Evolutionary conservation across 2,888 invertebrate genomes (phyloP).

Genomic region (Ectobius pallidus): DNA sequence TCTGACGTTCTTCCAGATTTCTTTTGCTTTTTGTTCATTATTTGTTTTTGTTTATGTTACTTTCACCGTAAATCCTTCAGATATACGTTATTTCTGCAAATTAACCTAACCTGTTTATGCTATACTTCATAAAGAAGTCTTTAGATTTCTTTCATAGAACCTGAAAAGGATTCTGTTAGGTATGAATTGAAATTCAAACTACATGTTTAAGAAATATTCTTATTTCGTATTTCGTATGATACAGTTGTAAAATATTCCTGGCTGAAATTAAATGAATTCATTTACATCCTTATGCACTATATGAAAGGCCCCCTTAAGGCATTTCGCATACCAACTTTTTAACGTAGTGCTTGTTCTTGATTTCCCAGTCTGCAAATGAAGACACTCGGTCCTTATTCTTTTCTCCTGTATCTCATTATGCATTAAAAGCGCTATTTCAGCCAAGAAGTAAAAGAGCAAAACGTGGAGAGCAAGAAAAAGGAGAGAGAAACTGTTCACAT

Average conservation of each 20-base stretch:
- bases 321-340: background rate
- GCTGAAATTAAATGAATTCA: background rate
- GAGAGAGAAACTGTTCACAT: too few relatives aligned
- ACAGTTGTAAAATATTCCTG: background rate
- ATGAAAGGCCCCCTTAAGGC: background rate
- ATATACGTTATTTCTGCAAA: too few relatives aligned
- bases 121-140: too few relatives aligned
- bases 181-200: background rate
- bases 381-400: background rate
- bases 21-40: too few relatives aligned
- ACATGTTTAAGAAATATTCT: background rate
- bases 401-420: background rate
- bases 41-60: too few relatives aligned
- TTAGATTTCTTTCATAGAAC: too few relatives aligned
- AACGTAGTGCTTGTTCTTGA: background rate
- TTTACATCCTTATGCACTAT: background rate
- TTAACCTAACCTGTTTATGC: too few relatives aligned
- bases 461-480: too few relatives aligned
- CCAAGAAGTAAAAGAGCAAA: too few relatives aligned
- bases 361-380: constrained; percentile 12
- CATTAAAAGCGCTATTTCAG: background rate
- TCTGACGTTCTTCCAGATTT: too few relatives aligned
- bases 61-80: too few relatives aligned
- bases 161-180: too few relatives aligned
- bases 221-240: background rate